phyloP scores from a whole-genome alignment of 2,797 vertebrate species.

The Liasis olivaceus region DNA sequence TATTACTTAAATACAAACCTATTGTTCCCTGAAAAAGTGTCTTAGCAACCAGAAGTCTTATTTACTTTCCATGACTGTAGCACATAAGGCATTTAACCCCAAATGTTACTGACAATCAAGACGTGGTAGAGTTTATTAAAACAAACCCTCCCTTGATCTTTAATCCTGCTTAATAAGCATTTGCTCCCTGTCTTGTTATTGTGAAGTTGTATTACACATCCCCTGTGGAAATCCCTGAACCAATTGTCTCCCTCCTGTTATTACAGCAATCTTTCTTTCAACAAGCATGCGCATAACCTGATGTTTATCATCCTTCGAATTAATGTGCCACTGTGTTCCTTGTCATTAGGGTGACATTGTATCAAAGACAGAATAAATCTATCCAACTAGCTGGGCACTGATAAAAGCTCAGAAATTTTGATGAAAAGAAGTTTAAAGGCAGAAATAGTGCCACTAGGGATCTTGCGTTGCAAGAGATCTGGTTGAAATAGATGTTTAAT shows the following conservation, averaged over 20 bases:
- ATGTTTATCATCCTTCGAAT: slow-evolving; percentile 67
- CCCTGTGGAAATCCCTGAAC: neutral
- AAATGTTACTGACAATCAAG: neutral
- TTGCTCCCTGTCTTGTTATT: neutral
- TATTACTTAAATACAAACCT: neutral
- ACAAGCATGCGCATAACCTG: neutral
- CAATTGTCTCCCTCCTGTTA: neutral
- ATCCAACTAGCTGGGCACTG: slow-evolving; percentile 7
- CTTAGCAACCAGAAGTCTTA: neutral
- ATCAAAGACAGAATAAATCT: slow-evolving; percentile 54
- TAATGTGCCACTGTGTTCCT: slow-evolving; percentile 48
- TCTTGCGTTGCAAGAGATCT: neutral
- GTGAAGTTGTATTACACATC: slow-evolving; percentile 5
- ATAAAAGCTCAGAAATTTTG: slow-evolving; percentile 27
- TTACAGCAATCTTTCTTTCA: neutral
- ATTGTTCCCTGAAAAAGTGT: neutral
- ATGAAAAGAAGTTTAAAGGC: slow-evolving; percentile 16
- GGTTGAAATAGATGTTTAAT: neutral
- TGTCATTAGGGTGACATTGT: slow-evolving; percentile 58
- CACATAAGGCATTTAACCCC: neutral
- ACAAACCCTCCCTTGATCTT: slow-evolving; percentile 3
- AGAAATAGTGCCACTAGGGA: neutral
- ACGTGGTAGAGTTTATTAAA: neutral
- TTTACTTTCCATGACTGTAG: neutral
- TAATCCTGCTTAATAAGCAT: slow-evolving; percentile 1